A percentile compares a stretch with the other conserved stretches of the same genome.
These are phyloP conservation scores for Sialia sialis DNA, from an alignment of 2,113 vertebrate species.

Conservation along the genomic window DNA sequence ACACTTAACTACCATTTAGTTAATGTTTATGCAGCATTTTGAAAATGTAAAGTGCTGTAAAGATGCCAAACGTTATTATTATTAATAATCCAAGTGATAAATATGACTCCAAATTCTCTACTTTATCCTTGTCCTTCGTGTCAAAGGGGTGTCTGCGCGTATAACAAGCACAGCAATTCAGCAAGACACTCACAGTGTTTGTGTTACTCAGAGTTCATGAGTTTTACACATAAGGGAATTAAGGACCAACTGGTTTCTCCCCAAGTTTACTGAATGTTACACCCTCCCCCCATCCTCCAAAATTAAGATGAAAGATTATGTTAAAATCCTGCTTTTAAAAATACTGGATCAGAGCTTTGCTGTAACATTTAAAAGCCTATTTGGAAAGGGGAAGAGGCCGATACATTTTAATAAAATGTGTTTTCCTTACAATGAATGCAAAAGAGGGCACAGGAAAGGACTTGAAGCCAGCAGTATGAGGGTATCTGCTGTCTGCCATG, in stretches of 20 bases:
- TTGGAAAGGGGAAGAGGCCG: background rate
- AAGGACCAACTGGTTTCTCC: background rate
- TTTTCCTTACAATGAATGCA: background rate
- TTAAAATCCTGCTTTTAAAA: constrained; percentile 25
- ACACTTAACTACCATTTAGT: constrained; percentile 57
- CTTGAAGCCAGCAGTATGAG: background rate
- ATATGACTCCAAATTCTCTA: constrained; percentile 17
- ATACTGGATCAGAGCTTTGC: background rate
- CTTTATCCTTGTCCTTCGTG: background rate
- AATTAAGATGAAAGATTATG: background rate
- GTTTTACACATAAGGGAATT: background rate
- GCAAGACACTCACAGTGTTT: background rate
- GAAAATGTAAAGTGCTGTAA: constrained; percentile 46
- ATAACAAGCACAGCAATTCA: background rate
- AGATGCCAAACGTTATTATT: constrained; percentile 48
- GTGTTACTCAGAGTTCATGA: background rate
- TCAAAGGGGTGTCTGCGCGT: background rate
- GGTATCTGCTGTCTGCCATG: background rate
- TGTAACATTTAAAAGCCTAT: background rate
- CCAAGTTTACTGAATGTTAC: background rate
- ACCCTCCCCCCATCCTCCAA: background rate
- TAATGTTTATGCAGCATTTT: constrained; percentile 58
- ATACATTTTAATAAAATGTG: background rate
- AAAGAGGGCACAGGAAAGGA: background rate
- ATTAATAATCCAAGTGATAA: constrained; percentile 48